phyloP scores from a whole-genome alignment of 2,888 invertebrate species.

The Agriopis leucophaearia region DNA sequence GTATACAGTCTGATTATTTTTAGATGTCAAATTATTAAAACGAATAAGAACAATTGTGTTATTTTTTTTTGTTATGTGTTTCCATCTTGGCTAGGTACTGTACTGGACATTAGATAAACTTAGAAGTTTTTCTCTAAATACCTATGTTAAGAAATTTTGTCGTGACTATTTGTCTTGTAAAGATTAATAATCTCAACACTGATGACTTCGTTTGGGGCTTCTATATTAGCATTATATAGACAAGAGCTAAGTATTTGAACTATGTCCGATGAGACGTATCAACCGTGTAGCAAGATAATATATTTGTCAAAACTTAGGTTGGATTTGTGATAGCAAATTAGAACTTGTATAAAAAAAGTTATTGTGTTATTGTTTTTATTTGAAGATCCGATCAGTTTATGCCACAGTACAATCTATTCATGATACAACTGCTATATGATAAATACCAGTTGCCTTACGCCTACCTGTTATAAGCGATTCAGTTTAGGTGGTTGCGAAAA shows the following conservation, averaged over 20 bases:
- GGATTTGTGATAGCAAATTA: slow-evolving; percentile 2
- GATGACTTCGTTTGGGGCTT: slow-evolving; percentile 17
- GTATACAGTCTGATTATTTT: no score
- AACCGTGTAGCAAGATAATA: background rate
- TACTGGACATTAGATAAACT: background rate
- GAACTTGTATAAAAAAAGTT: background rate
- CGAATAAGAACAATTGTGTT: background rate
- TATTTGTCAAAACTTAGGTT: slow-evolving; percentile 1
- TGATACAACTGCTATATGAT: background rate
- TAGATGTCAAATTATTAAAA: no score
- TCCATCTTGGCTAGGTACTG: slow-evolving; percentile 12
- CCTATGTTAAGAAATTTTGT: slow-evolving; percentile 17
- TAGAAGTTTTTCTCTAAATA: background rate
- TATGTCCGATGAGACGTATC: background rate
- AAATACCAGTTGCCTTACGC: background rate
- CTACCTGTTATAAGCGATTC: no score
- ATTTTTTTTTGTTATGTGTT: background rate
- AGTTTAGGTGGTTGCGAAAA: no score
- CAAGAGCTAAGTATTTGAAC: slow-evolving; percentile 9
- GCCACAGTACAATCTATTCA: background rate
- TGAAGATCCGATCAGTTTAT: no score
- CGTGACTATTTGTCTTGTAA: slow-evolving; percentile 29
- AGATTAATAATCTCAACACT: slow-evolving; percentile 37
- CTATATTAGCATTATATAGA: slow-evolving; percentile 2
- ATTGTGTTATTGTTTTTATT: background rate